Base-by-base conservation (phyloP, 2,113 vertebrate species). In the Megaceryle torquata region DNA sequence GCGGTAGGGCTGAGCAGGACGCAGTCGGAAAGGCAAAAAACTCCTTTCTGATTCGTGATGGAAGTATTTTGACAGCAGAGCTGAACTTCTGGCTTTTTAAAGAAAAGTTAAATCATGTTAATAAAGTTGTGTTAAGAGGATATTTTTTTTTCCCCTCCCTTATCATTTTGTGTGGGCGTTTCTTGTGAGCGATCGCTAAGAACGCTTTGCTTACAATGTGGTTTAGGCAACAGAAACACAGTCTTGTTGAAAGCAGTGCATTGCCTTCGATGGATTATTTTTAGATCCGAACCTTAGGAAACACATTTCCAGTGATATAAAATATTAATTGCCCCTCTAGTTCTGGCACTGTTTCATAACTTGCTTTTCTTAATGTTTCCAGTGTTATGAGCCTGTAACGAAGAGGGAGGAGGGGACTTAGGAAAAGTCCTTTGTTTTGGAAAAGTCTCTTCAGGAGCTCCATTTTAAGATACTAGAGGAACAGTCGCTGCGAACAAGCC, bases 241-340 rank as follows among this genome's bases (percentile, higher is more conserved):
- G 91, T 18, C 74, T 61, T 13, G 75, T 83, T 61, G 82, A 95
- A 85, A 89, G 80, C 84, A 83, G 54, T 10, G 9, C 56, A 4
- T 50, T 87, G 91, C 93, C 94, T 85, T 76, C 89, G 41, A 89
- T 51, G 78, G 48, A 94, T 95, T 97, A 97, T 97, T 97, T 97
- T 98, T 97, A 97, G 96, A 96, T 88, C 89, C 46, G 21, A 97
- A 95, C 95, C 93, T 96, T 95, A 90, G 97, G 93, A 96, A 97
- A 94, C 92, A 50, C 91, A 80, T 97, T 96, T 95, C 94, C 95
- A 91, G 68, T 6, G 70, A 67, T 91, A 92, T 94, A 94, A 98
- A 98, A 97, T 96, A 97, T 96, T 96, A 95, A 98, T 95, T 77
- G 86, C 79, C 86, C 59, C 83, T 41, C 81, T 93, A 88, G 86